Conservation (phyloP, 2,888 invertebrate genomes). For the Scaptomyza flava region DNA sequence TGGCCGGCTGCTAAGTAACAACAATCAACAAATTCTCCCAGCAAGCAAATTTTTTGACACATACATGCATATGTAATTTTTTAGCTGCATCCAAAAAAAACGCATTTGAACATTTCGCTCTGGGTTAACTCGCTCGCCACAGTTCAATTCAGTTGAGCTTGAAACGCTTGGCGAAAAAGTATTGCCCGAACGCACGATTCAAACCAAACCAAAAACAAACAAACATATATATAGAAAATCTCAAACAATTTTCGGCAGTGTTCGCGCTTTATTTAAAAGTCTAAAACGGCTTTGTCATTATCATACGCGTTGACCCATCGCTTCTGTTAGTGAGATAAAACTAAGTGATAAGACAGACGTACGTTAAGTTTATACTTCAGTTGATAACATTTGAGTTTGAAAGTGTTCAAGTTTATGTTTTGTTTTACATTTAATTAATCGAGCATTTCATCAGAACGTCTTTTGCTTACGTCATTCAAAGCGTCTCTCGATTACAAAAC, state of each 20-base stretch:
- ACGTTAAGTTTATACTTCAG: slow-evolving; percentile 3
- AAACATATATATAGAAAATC: background rate
- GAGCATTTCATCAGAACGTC: slow-evolving; percentile 5
- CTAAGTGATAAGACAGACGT: slow-evolving; percentile 33
- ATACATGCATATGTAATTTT: background rate
- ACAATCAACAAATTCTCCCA: slow-evolving; percentile 73
- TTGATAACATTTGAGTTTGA: background rate
- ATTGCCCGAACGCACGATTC: slow-evolving; percentile 36
- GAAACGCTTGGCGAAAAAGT: slow-evolving; percentile 62
- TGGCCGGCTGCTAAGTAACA: slow-evolving; percentile 80
- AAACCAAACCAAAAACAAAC: background rate
- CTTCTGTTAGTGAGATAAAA: slow-evolving; percentile 24
- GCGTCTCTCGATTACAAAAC: slow-evolving; percentile 3
- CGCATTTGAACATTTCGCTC: slow-evolving; percentile 10
- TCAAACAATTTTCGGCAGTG: slow-evolving; percentile 9
- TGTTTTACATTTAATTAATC: slow-evolving; percentile 18
- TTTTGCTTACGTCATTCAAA: slow-evolving; percentile 41
- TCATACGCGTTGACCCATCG: slow-evolving; percentile 27
- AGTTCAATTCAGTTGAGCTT: slow-evolving; percentile 63
- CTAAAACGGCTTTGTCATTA: slow-evolving; percentile 2
- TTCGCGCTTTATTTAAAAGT: background rate
- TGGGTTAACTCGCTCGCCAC: slow-evolving; percentile 25
- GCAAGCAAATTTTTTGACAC: slow-evolving; percentile 40
- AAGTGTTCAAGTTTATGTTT: background rate
- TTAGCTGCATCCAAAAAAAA: slow-evolving; percentile 36